Percentiles rank a stretch among this genome's conserved stretches.
Evolutionary conservation across 1,140 invertebrate genomes (phyloP).

Genomic region (Neelides sp.): DNA sequence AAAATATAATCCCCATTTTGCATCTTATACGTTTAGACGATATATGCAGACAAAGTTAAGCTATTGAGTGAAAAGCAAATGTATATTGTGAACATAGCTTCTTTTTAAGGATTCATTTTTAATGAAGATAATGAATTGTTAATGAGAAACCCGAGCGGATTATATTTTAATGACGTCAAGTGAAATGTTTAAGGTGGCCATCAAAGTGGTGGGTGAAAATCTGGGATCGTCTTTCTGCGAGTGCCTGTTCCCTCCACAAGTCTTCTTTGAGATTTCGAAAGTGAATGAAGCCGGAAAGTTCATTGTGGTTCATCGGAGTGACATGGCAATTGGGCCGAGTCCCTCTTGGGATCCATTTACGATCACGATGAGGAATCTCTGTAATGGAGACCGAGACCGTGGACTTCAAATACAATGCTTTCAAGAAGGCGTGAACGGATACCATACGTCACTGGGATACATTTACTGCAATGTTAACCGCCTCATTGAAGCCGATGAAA

Average conservation of each 20-base stretch:
- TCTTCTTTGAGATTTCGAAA: constrained; percentile 39
- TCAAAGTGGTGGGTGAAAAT: not conserved
- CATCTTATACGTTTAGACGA: too few species aligned
- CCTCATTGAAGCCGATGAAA: not conserved
- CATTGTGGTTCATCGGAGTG: constrained; percentile 19
- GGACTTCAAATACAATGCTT: constrained; percentile 24
- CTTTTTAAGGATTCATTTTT: too few species aligned
- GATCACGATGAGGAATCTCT: constrained; percentile 23
- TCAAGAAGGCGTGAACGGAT: constrained; percentile 14
- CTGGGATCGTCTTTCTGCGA: not conserved
- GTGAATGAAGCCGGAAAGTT: constrained; percentile 19
- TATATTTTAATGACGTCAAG: too few species aligned
- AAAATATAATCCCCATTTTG: too few species aligned
- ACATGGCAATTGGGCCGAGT: constrained; percentile 16
- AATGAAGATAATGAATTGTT: too few species aligned
- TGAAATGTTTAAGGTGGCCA: constrained; percentile 33
- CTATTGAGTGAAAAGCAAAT: too few species aligned
- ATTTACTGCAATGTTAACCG: constrained; percentile 4
- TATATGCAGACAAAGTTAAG: too few species aligned
- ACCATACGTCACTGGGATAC: constrained; percentile 12
- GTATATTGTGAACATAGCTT: too few species aligned
- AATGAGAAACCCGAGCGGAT: too few species aligned
- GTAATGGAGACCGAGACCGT: constrained; percentile 25
- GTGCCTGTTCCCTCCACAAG: constrained; percentile 9
- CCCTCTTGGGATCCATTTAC: constrained; percentile 18